phyloP scores from a whole-genome alignment of 2,888 invertebrate species.

The Mimachlamys varia region DNA sequence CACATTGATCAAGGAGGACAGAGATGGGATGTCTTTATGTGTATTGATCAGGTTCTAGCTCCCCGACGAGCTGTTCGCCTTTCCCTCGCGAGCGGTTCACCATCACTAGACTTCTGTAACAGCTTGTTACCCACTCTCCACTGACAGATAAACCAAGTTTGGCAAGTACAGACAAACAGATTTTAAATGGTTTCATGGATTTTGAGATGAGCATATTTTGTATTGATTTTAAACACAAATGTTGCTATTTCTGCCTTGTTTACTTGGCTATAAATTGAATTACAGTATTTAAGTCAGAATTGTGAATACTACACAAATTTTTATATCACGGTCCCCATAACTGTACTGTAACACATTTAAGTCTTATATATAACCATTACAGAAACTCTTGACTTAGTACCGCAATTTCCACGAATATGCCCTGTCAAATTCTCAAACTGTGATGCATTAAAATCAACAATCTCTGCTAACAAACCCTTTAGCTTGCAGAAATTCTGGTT shows the following conservation, averaged over 20 bases:
- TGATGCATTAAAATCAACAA: neutral
- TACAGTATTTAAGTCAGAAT: no score
- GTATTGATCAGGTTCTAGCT: neutral
- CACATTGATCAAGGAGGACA: slow-evolving; percentile 1
- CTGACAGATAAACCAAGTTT: neutral
- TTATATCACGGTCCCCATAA: neutral
- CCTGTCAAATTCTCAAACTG: no score
- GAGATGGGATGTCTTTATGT: neutral
- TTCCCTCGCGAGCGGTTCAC: neutral
- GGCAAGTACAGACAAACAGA: neutral
- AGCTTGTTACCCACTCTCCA: neutral
- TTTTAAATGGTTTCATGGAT: slow-evolving; percentile 16
- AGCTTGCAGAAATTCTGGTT: no score
- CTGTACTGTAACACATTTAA: neutral
- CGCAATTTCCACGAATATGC: no score
- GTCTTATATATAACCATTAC: no score
- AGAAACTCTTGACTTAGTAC: no score
- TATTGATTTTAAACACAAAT: no score
- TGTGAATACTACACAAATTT: neutral
- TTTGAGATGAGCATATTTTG: neutral
- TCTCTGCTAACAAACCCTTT: neutral
- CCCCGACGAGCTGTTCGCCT: neutral
- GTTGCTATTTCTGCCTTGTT: no score
- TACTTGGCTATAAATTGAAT: no score
- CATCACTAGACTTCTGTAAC: neutral